Evolutionary conservation across 2,888 invertebrate genomes (phyloP).

Genomic region (Acronicta psi): DNA sequence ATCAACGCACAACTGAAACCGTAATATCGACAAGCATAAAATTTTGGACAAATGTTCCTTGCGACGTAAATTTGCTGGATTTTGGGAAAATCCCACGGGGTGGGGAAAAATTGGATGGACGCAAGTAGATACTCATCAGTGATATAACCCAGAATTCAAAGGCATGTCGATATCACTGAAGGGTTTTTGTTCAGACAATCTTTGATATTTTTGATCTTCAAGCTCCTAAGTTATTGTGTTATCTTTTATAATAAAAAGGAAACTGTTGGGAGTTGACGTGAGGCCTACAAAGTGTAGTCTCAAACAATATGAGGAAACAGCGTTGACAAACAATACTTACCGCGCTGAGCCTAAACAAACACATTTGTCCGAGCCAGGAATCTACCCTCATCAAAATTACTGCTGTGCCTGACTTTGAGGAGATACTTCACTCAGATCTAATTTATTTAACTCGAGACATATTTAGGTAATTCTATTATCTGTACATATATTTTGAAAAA

Average conservation of each 20-base stretch:
- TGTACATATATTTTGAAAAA: not conserved
- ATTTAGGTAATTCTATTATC: slow-evolving; percentile 13
- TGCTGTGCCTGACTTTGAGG: slow-evolving; percentile 31
- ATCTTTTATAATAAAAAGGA: slow-evolving; percentile 45
- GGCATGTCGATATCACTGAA: not conserved
- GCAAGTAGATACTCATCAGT: no score
- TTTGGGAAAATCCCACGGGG: no score
- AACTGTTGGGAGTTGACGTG: slow-evolving; percentile 29
- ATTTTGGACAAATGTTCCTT: no score
- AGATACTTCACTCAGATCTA: slow-evolving; percentile 31
- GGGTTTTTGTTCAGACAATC: not conserved
- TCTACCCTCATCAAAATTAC: slow-evolving; percentile 51
- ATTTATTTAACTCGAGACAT: slow-evolving; percentile 36
- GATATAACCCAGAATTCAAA: slow-evolving; percentile 1
- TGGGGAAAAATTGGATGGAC: no score
- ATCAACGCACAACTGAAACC: no score
- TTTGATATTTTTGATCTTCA: slow-evolving; percentile 3
- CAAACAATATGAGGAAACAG: slow-evolving; percentile 38
- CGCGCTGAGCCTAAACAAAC: slow-evolving; percentile 54
- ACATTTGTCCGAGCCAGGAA: slow-evolving; percentile 49
- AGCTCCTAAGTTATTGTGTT: slow-evolving; percentile 22
- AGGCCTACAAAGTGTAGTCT: slow-evolving; percentile 38
- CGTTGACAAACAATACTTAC: slow-evolving; percentile 53
- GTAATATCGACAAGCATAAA: no score
- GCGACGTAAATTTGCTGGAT: no score